Conservation (phyloP, 2,888 invertebrate species). For the Chesias legatella region DNA sequence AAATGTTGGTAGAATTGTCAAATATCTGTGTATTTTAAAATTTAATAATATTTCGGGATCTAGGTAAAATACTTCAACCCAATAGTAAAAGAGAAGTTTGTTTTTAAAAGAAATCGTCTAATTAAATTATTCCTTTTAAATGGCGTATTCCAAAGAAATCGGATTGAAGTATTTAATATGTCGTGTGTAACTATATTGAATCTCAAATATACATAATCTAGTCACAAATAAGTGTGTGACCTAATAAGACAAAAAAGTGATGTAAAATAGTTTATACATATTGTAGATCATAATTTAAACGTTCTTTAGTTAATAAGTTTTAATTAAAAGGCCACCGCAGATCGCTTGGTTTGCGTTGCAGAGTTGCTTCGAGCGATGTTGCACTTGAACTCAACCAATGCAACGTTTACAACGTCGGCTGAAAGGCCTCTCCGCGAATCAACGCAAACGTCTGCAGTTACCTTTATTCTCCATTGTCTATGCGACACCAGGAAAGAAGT, state of each 20-base stretch:
- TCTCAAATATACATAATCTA: constrained; percentile 39
- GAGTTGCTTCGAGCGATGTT: too few relatives aligned
- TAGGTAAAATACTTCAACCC: constrained; percentile 7
- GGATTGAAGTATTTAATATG: constrained; percentile 22
- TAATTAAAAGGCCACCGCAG: too few relatives aligned
- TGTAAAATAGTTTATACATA: constrained; percentile 53
- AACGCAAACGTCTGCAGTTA: too few relatives aligned
- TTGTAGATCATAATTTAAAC: not conserved
- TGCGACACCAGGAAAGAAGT: constrained; percentile 56
- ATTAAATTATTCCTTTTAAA: too few relatives aligned
- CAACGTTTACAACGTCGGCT: too few relatives aligned
- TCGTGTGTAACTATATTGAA: constrained; percentile 25
- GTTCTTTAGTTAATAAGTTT: too few relatives aligned
- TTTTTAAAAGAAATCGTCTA: too few relatives aligned
- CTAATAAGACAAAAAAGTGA: constrained; percentile 72
- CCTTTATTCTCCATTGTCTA: constrained; percentile 24
- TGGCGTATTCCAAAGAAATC: constrained; percentile 23
- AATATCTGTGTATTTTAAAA: constrained; percentile 18
- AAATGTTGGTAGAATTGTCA: constrained; percentile 13
- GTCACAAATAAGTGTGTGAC: constrained; percentile 46
- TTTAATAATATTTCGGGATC: constrained; percentile 3
- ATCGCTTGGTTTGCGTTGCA: too few relatives aligned
- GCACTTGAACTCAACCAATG: too few relatives aligned
- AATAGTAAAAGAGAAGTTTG: constrained; percentile 4
- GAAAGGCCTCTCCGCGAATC: too few relatives aligned